Evolutionary conservation across 2,888 invertebrate species (phyloP).

Genomic region (Plagodis pulveraria): DNA sequence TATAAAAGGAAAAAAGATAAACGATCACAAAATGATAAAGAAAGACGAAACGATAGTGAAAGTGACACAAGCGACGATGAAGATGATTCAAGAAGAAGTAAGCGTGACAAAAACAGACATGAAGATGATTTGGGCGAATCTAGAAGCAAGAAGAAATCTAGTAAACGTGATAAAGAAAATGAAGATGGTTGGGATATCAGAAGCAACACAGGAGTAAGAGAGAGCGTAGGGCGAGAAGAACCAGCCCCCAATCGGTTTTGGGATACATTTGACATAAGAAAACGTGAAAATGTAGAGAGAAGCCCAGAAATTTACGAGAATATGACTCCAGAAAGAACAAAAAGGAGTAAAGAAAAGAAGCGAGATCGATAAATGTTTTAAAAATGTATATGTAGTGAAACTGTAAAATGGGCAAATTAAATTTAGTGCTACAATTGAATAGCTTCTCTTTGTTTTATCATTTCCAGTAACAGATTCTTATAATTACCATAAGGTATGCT

Average conservation of each 20-base stretch:
- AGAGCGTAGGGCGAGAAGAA: conserved; percentile 33
- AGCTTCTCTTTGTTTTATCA: no score
- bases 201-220: conserved; percentile 23
- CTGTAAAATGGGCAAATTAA: background rate
- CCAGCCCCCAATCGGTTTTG: conserved; percentile 45
- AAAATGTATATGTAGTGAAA: background rate
- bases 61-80: conserved; percentile 22
- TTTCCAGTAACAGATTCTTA: no score
- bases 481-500: no score
- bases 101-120: conserved; percentile 21
- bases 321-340: conserved; percentile 8
- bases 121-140: conserved; percentile 24
- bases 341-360: conserved; percentile 23
- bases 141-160: conserved; percentile 12
- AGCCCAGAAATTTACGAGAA: conserved; percentile 22
- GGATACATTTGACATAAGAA: conserved; percentile 44
- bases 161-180: conserved; percentile 29
- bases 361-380: conserved; percentile 25
- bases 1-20: conserved; percentile 16
- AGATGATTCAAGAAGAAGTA: conserved; percentile 30
- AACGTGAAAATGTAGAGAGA: conserved; percentile 32
- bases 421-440: no score
- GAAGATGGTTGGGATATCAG: conserved; percentile 53
- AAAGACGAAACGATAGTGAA: conserved; percentile 16
- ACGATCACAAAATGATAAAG: conserved; percentile 12